Percentiles rank a stretch among this genome's conserved stretches.
Conservation (phyloP, 2,113 vertebrate species). For the Lophius piscatorius region DNA sequence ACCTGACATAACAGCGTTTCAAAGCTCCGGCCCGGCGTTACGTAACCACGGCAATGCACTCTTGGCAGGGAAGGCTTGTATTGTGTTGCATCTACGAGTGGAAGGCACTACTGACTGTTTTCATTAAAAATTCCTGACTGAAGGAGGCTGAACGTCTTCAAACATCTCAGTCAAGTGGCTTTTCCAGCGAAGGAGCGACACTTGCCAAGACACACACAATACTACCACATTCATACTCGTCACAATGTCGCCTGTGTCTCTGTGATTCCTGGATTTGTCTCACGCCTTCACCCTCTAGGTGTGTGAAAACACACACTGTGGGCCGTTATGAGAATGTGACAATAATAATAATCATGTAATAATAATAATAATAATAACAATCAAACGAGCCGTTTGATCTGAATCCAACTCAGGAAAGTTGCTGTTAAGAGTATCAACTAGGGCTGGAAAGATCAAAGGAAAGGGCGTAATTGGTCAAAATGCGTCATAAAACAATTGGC, state of each 20-base stretch:
- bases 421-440: no score
- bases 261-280: not conserved
- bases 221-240: not conserved
- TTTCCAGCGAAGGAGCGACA: not conserved
- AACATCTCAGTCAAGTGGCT: not conserved
- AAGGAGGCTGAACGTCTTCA: constrained; percentile 4
- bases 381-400: no score
- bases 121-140: constrained; percentile 24
- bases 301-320: not conserved
- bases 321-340: no score
- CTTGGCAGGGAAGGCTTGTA: constrained; percentile 31
- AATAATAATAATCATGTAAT: no score
- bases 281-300: not conserved
- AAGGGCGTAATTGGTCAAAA: no score
- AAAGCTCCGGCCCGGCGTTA: constrained; percentile 21
- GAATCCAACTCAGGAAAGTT: no score
- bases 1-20: constrained; percentile 56
- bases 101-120: constrained; percentile 19
- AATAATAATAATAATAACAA: no score
- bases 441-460: no score
- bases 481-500: no score
- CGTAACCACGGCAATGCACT: constrained; percentile 34
- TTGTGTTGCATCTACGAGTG: constrained; percentile 27
- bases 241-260: not conserved
- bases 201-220: not conserved